Evolutionary conservation across 2,888 invertebrate species (phyloP), one percentile per base, ranked within the genome.

Genomic region (Hedya salicella): DNA sequence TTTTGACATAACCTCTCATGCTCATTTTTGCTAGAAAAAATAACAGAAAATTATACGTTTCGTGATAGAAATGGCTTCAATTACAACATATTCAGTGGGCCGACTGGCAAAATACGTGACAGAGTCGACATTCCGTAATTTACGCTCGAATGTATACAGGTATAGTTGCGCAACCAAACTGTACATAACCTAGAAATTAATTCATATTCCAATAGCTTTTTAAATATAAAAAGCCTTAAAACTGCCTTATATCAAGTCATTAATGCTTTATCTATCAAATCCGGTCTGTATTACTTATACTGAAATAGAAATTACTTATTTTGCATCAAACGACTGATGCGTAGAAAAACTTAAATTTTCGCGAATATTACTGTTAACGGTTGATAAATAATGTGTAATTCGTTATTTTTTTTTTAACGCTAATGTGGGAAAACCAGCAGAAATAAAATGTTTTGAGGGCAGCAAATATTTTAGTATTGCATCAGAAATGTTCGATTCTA

Each of bases 1-100:
- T 74, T 81, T 72, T 78, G 77, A 75, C 71, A 71, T 88, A 87
- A 87, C 87, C 88, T 86, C 75, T 75, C 71, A 73, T 69, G 69
- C 66, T 60, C 54, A 56, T 61, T 67, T 68, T 70, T 60, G 48
- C 54, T 60, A 40, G 40, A 25, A 67, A 52, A 66, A 62, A 56
- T 68, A 61, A 36, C 32, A 53, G 32, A 56, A 67, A 57, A 59
- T 54, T 59, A 48, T 49, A 67, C 61, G 32, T 66, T 60, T 66
- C 40, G 53, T 61, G 54, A 69, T 62, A 66, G 68, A 69, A 79
- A 94, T 94, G 94, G 89, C 93, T 78, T 91, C 93, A 56, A 76
- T 93, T 71, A 89, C 87, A 76, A 85, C 90, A 75, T 93, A 91
- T 85, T 86, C 90, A 70, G 79, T 91, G 67, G 85, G 91, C 54